Conservation (phyloP, 2,113 vertebrate genomes). For the Donacobius atricapilla region DNA sequence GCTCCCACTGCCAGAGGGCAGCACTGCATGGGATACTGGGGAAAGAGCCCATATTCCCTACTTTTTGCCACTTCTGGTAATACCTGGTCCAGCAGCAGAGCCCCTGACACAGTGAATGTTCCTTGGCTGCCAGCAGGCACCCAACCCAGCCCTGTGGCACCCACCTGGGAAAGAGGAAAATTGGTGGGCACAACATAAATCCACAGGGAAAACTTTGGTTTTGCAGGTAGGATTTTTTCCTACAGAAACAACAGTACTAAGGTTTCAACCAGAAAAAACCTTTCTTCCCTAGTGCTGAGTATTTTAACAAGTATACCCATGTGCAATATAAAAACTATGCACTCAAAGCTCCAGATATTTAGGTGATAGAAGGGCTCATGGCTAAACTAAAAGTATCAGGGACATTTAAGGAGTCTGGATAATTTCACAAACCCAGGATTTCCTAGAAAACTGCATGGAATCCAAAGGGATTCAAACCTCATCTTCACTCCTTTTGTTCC, state of each 20-base stretch:
- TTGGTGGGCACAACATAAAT: neutral
- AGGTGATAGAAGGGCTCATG: neutral
- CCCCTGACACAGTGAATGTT: accelerated
- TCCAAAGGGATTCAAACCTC: neutral
- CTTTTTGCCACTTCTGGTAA: neutral
- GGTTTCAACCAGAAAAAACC: neutral
- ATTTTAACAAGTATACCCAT: neutral
- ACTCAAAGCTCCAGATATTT: neutral
- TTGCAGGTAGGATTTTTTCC: neutral
- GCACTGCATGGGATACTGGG: accelerated
- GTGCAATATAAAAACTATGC: accelerated
- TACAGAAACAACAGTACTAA: neutral
- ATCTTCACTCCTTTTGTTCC: neutral
- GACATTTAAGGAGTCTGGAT: neutral
- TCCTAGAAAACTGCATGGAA: neutral
- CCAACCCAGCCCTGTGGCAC: neutral
- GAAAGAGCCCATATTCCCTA: accelerated
- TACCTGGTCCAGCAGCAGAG: neutral
- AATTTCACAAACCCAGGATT: neutral
- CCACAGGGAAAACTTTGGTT: neutral
- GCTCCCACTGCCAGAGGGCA: neutral
- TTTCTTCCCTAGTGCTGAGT: accelerated
- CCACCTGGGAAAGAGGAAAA: neutral
- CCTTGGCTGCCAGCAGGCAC: neutral
- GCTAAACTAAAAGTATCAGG: neutral